Base-by-base conservation (phyloP, 2,888 invertebrate species). In the Encarsia formosa region DNA sequence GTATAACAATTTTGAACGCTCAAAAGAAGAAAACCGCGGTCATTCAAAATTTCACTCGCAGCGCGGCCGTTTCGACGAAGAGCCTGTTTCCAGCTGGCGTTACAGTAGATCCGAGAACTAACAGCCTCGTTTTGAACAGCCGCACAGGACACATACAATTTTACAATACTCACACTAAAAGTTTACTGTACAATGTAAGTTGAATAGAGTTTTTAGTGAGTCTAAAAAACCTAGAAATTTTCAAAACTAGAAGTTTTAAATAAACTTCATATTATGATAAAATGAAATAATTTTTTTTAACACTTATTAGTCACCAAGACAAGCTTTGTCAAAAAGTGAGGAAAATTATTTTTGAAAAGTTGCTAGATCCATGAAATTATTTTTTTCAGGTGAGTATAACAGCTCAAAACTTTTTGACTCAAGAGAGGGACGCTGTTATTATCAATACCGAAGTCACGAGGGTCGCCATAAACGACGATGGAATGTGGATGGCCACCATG, bases 81-180 rank as follows among this genome's bases (percentile, higher is more conserved):
- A 44, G 40, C 31, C 65, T 76, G 34, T 81, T 81, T 65, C 81
- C 81, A 54, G 77, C 77, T 52, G 81, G 80, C 2, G 71, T 86
- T 37, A 68, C 70, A 13, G 76, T 78, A 42, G 87, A 88, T 74
- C 82, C 84, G 3, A 76, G 82, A 39, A 82, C 82, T 9, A 79
- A 80, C 61, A 76, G 82, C 6, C 70, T 89, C 16, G 83, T 88
- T 29, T 75, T 86, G 54, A 89, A 88, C 68, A 87, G 88, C 26
- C 78, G 83, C 57, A 78, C 81, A 1, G 89, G 89, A 13, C 84
- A 87, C 62, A 73, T 89, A 39, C 89, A 90, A 70, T 87, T 88
- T 75, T 88, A 82, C 70, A 82, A 83, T 38, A 79, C 81, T 0
- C 75, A 78, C 42, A 80, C 81, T 4, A 83, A 83, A 65, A 81